A percentile compares a stretch with the other conserved stretches of the same genome.
Evolutionary conservation across 2,888 invertebrate species (phyloP).

Genomic region (Mimas tiliae): DNA sequence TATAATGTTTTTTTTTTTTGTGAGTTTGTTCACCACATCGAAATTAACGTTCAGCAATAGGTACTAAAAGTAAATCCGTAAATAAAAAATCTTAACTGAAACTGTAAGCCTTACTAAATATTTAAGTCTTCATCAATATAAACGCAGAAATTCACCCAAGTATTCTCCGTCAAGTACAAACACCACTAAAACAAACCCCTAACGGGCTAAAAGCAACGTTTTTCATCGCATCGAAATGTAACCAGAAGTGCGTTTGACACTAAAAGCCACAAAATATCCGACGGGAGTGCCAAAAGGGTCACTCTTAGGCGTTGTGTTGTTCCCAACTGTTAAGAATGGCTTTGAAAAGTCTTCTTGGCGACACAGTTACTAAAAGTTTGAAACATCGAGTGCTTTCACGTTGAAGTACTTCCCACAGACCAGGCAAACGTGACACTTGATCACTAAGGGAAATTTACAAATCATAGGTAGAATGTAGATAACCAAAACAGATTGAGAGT

Average conservation of each 20-base stretch:
- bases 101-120: not conserved
- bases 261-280: constrained; percentile 70
- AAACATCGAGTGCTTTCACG: constrained; percentile 79
- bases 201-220: constrained; percentile 15
- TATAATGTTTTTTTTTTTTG: too few species aligned
- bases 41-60: too few species aligned
- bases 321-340: constrained; percentile 67
- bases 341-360: constrained; percentile 65
- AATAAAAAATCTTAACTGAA: not conserved
- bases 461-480: constrained; percentile 11
- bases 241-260: constrained; percentile 56
- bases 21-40: too few species aligned
- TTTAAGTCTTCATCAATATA: constrained; percentile 9
- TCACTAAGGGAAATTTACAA: constrained; percentile 28
- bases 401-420: constrained; percentile 56
- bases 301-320: constrained; percentile 67
- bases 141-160: not conserved
- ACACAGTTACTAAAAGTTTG: constrained; percentile 80
- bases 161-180: constrained; percentile 18
- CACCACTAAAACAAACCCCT: constrained; percentile 18
- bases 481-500: constrained; percentile 33
- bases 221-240: constrained; percentile 21
- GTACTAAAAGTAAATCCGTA: too few species aligned
- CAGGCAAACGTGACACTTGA: constrained; percentile 39
- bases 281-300: constrained; percentile 70